These are phyloP conservation scores for Drosophila pruinosa DNA, from an alignment of 1,140 invertebrate genomes.

Conservation along the genomic window DNA sequence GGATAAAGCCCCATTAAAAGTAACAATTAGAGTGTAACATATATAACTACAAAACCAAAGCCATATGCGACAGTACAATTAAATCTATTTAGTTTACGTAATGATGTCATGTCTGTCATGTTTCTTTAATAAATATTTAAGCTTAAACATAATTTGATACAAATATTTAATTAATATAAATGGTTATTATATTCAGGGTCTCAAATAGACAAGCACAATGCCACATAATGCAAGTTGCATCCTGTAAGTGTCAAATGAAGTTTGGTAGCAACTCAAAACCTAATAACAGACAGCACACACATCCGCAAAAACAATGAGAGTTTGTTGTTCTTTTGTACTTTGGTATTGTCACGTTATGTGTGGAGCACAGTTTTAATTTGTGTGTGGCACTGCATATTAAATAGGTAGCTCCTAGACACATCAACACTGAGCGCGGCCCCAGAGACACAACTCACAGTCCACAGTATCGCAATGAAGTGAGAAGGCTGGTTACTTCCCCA, in stretches of 20 bases:
- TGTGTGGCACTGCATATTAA: constrained; percentile 67
- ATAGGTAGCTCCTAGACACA: constrained; percentile 27
- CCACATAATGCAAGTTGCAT: constrained; percentile 22
- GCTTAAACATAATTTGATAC: too few relatives aligned
- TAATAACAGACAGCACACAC: constrained; percentile 62
- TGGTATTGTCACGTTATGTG: constrained; percentile 24
- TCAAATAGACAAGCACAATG: neutral
- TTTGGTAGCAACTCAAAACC: constrained; percentile 66
- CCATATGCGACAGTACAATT: too few relatives aligned
- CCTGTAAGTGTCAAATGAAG: constrained; percentile 53
- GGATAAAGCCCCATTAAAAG: too few relatives aligned
- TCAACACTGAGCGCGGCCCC: constrained; percentile 5
- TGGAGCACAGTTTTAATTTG: constrained; percentile 65
- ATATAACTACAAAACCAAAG: too few relatives aligned
- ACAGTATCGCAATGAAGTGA: constrained; percentile 45
- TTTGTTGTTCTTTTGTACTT: constrained; percentile 18
- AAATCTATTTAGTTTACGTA: too few relatives aligned
- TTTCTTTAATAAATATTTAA: too few relatives aligned
- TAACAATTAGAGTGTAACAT: too few relatives aligned
- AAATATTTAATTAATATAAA: too few relatives aligned
- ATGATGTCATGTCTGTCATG: too few relatives aligned
- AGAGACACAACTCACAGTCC: neutral
- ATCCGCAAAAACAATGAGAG: constrained; percentile 62
- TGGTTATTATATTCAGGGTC: too few relatives aligned
- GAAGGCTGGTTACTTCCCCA: constrained; percentile 15